These are phyloP conservation scores for Pyrochroa serraticornis DNA, from an alignment of 2,888 invertebrate species.

Conservation along the genomic window DNA sequence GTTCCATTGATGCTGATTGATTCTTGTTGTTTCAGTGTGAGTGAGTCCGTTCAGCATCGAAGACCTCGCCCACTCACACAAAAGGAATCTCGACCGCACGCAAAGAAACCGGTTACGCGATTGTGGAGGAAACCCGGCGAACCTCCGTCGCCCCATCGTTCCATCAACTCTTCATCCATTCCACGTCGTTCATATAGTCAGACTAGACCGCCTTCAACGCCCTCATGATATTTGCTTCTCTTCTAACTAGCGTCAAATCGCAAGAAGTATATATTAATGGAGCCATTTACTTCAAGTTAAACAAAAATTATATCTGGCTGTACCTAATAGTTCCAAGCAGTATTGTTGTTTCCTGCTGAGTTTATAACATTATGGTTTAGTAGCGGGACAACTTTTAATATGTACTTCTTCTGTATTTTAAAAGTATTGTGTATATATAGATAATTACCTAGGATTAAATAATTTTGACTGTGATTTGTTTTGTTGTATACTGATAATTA, in stretches of 20 bases:
- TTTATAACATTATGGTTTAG: conserved; percentile 1
- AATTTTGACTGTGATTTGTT: conserved; percentile 50
- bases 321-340: too few species aligned
- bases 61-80: conserved; percentile 44
- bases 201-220: conserved; percentile 46
- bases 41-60: conserved; percentile 42
- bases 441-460: conserved; percentile 37
- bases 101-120: conserved; percentile 38
- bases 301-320: too few species aligned
- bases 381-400: conserved; percentile 9
- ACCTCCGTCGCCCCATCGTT: conserved; percentile 47
- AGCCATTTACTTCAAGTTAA: too few species aligned
- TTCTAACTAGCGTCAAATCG: conserved; percentile 1
- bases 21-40: conserved; percentile 49
- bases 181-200: conserved; percentile 52
- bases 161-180: conserved; percentile 42
- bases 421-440: conserved; percentile 39
- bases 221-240: conserved; percentile 41
- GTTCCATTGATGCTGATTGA: not conserved
- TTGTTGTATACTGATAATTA: conserved; percentile 30
- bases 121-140: conserved; percentile 51
- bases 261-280: too few species aligned
- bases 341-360: not conserved
- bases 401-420: conserved; percentile 36
- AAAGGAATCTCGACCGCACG: conserved; percentile 32